These are phyloP conservation scores for Elegia similella DNA, from an alignment of 2,888 invertebrate species.

Conservation along the genomic window DNA sequence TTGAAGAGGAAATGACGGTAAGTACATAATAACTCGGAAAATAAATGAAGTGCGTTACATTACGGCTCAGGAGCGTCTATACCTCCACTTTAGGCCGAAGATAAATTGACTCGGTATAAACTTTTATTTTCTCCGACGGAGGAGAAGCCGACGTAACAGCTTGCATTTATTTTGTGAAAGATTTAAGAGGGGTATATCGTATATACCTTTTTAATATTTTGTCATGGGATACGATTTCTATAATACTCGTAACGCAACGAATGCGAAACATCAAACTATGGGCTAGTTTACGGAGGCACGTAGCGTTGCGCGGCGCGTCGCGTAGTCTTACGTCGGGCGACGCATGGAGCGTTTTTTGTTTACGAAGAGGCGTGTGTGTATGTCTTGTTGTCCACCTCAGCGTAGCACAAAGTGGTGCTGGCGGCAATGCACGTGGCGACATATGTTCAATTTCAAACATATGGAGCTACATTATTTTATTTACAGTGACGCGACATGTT, in stretches of 20 bases:
- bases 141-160: constrained; percentile 47
- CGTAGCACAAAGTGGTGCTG: constrained; percentile 15
- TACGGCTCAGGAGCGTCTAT: constrained; percentile 32
- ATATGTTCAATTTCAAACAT: too few relatives aligned
- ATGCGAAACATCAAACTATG: too few relatives aligned
- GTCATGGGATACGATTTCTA: neutral
- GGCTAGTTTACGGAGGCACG: too few relatives aligned
- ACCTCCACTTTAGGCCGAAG: constrained; percentile 43
- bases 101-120: constrained; percentile 55
- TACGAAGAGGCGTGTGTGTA: too few relatives aligned
- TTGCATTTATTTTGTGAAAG: constrained; percentile 59
- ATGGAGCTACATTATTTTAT: too few relatives aligned
- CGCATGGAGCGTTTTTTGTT: too few relatives aligned
- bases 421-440: constrained; percentile 9
- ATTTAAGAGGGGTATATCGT: constrained; percentile 38
- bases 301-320: too few relatives aligned
- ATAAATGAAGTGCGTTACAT: constrained; percentile 39
- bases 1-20: constrained; percentile 24
- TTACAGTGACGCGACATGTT: too few relatives aligned
- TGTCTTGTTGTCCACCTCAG: too few relatives aligned
- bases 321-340: too few relatives aligned
- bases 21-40: constrained; percentile 30
- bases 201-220: constrained; percentile 15
- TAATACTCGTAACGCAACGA: too few relatives aligned
- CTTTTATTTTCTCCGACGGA: constrained; percentile 45